Percentiles rank a stretch among this genome's conserved stretches.
Conservation (phyloP, 2,797 vertebrate species). For the Bradypodion ventrale region DNA sequence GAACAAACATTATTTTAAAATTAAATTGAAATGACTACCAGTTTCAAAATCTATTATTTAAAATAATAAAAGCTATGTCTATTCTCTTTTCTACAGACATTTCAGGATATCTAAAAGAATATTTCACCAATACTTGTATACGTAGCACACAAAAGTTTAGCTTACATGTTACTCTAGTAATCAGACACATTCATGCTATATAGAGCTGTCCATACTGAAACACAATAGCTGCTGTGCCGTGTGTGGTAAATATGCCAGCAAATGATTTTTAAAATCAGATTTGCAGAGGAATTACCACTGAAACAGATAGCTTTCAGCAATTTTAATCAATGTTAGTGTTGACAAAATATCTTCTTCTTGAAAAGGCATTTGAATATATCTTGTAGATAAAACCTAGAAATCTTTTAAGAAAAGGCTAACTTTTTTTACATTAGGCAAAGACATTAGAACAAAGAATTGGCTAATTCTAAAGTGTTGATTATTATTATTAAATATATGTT, state of each 20-base stretch:
- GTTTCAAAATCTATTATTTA: not conserved
- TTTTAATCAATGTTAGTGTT: constrained; percentile 34
- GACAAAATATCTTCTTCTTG: constrained; percentile 30
- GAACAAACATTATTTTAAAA: too few species aligned
- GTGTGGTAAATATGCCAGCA: not conserved
- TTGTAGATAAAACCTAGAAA: not conserved
- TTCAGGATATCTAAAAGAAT: not conserved
- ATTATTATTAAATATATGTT: constrained; percentile 6
- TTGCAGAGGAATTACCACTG: not conserved
- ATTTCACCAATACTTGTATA: not conserved
- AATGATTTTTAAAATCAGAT: not conserved
- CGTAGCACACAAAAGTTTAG: constrained; percentile 11
- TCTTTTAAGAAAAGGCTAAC: constrained; percentile 38
- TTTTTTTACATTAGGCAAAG: constrained; percentile 13
- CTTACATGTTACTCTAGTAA: not conserved
- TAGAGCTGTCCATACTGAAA: constrained; percentile 17
- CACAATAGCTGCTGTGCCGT: not conserved
- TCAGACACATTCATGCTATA: not conserved
- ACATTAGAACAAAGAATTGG: constrained; percentile 44
- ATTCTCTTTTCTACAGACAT: not conserved
- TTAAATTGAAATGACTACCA: not conserved
- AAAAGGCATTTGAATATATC: not conserved
- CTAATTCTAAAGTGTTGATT: constrained; percentile 30
- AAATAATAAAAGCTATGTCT: not conserved
- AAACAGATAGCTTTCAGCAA: not conserved